A percentile compares a stretch with the other conserved stretches of the same genome.
phyloP scores from a whole-genome alignment of 2,888 invertebrate genomes.

The Penaeus monodon region DNA sequence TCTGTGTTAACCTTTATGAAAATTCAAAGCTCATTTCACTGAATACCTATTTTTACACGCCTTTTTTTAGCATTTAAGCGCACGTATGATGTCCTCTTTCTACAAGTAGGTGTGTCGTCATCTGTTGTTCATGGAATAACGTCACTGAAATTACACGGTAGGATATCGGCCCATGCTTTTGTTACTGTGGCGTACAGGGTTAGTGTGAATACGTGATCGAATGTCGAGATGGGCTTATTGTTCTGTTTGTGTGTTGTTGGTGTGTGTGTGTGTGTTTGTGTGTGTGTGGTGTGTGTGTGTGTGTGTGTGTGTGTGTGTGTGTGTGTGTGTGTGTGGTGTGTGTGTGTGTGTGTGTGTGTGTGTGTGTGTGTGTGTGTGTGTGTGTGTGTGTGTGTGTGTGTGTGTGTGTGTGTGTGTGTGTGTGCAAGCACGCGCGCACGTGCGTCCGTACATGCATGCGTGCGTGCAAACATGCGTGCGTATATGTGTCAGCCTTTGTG shows the following conservation, averaged over 20 bases:
- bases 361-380: background rate
- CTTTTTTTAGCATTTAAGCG: no score
- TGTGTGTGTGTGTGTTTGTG: background rate
- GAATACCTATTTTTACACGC: no score
- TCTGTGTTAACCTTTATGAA: no score
- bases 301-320: background rate
- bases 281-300: background rate
- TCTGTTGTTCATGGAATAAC: no score
- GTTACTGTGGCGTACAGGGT: no score
- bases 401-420: background rate
- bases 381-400: constrained; percentile 5
- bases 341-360: constrained; percentile 5
- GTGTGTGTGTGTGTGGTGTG: background rate
- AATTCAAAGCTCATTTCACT: no score
- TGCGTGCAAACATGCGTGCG: background rate
- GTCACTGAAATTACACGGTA: no score
- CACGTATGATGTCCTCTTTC: no score
- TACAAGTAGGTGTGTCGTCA: no score
- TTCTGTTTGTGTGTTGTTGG: no score
- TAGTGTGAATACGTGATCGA: background rate
- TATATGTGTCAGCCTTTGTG: background rate
- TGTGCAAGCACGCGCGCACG: background rate
- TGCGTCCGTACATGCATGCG: background rate
- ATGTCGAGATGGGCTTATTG: background rate
- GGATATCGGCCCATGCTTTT: no score